Conservation (phyloP, 2,888 invertebrate genomes). For the Laothoe populi region DNA sequence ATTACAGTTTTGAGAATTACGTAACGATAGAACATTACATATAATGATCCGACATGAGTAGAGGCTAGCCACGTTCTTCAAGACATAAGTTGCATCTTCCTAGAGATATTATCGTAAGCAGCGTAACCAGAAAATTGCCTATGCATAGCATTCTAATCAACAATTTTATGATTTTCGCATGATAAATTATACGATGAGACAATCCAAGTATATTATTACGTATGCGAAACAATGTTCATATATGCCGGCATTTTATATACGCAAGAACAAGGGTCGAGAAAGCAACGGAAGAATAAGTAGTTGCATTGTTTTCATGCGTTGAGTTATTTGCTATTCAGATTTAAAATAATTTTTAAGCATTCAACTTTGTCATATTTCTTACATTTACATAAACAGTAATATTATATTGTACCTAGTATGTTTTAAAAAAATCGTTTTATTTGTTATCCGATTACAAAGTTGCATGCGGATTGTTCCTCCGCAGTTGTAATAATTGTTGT, state of each 20-base stretch:
- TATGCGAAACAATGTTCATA: constrained; percentile 6
- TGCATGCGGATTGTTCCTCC: neutral
- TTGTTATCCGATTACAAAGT: neutral
- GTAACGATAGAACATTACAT: neutral
- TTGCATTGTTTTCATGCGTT: neutral
- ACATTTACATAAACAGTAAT: neutral
- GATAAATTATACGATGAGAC: constrained; percentile 11
- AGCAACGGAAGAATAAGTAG: neutral
- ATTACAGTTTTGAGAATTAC: neutral
- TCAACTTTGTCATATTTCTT: neutral
- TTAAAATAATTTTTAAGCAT: neutral
- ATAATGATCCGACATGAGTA: neutral
- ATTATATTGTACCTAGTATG: neutral
- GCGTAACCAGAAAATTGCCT: constrained; percentile 20
- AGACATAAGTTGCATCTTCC: neutral
- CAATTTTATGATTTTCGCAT: constrained; percentile 16
- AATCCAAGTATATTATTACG: constrained; percentile 11
- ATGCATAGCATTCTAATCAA: constrained; percentile 20
- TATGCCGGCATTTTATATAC: neutral
- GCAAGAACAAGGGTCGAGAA: neutral
- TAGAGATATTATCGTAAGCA: constrained; percentile 14
- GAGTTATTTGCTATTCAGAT: neutral
- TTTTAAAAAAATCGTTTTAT: neutral
- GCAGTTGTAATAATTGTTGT: constrained; percentile 11
- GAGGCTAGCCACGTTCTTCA: neutral